Evolutionary conservation across 2,113 vertebrate genomes (phyloP).

Genomic region (Cairina moschata): DNA sequence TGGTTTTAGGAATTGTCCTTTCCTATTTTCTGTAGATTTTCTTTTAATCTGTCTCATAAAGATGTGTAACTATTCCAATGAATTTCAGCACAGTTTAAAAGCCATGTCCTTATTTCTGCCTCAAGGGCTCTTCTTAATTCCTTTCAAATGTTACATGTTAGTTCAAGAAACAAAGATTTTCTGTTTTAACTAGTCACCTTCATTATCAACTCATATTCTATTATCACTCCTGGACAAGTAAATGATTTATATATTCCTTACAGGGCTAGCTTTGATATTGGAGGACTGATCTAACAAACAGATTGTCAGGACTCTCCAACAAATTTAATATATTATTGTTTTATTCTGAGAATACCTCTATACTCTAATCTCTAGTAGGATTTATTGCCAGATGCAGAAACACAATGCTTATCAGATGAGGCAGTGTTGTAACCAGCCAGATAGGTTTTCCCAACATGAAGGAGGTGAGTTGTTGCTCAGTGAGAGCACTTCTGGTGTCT

Average conservation of each 20-base stretch:
- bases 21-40: not conserved
- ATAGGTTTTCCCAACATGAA: not conserved
- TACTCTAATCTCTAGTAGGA: not conserved
- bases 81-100: conserved; percentile 43
- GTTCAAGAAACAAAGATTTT: conserved; percentile 15
- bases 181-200: conserved; percentile 20
- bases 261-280: not conserved
- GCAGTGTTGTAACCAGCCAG: not conserved
- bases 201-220: not conserved
- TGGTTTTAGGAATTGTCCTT: not conserved
- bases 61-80: conserved; percentile 10
- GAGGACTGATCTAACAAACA: not conserved
- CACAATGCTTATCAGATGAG: not conserved
- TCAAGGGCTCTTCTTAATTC: conserved; percentile 1
- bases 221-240: not conserved
- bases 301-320: not conserved
- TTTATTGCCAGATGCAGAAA: not conserved
- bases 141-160: not conserved
- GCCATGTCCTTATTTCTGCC: not conserved
- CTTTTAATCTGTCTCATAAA: not conserved
- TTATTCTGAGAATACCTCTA: not conserved
- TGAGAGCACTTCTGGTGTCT: not conserved
- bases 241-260: not conserved
- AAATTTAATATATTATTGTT: not conserved
- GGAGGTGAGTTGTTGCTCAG: not conserved